phyloP scores from a whole-genome alignment of 2,888 invertebrate genomes.

The Malacosoma neustria region DNA sequence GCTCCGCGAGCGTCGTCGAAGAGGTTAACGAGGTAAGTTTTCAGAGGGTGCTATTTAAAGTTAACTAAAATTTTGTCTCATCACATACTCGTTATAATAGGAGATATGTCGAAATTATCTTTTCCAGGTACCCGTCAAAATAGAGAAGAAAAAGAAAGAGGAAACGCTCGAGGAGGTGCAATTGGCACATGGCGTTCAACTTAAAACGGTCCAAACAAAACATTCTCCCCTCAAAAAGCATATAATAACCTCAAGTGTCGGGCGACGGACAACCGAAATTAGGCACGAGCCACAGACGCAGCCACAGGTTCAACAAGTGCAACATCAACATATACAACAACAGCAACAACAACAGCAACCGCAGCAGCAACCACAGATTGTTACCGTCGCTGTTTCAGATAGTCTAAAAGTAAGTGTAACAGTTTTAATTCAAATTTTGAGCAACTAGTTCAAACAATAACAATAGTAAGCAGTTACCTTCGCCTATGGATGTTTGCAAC shows the following conservation, averaged over 20 bases:
- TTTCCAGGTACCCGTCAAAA: slow-evolving; percentile 15
- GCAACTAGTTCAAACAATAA: no score
- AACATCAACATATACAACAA: background rate
- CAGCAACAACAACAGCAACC: background rate
- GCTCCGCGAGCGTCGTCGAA: slow-evolving; percentile 36
- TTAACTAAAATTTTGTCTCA: no score
- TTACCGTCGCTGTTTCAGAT: slow-evolving; percentile 45
- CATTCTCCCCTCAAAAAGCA: slow-evolving; percentile 60
- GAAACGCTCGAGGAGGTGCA: slow-evolving; percentile 40
- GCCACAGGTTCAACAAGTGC: background rate
- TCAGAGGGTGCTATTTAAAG: no score
- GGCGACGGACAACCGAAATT: slow-evolving; percentile 1
- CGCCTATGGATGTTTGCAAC: no score
- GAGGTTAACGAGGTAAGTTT: slow-evolving; percentile 50
- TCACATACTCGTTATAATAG: no score
- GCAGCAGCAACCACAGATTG: background rate
- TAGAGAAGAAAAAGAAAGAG: slow-evolving; percentile 24
- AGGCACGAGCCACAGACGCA: background rate
- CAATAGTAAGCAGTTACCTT: background rate
- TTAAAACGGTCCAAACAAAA: slow-evolving; percentile 51
- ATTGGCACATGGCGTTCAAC: slow-evolving; percentile 36
- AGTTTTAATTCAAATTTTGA: no score
- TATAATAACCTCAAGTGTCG: slow-evolving; percentile 36
- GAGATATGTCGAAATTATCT: no score
- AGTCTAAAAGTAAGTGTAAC: slow-evolving; percentile 42